Base-by-base conservation (phyloP, 2,113 vertebrate species). In the Caretta caretta region DNA sequence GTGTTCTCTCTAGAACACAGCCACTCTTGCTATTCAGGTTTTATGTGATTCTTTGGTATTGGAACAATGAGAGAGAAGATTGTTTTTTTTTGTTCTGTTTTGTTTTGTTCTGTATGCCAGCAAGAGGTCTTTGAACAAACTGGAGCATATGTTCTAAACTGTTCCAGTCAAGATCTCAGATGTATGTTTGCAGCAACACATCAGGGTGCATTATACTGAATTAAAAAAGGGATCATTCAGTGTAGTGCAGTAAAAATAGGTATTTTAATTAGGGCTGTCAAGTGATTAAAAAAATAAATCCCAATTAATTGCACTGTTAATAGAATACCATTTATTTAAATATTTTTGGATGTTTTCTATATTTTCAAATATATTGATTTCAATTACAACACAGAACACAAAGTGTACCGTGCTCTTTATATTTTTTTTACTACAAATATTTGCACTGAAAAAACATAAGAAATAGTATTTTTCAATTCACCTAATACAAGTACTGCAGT, bases 91-190 rank as follows among this genome's bases (percentile, higher is more conserved):
- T 42, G 42, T 42, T 42, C 5, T 42, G 4, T 5, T 42, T 42
- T 42, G 38, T 65, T 65, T 31, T 62, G 19, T 90, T 62, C 54
- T 94, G 57, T 62, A 87, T 80, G 29, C 27, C 38, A 91, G 6
- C 57, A 59, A 92, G 80, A 91, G 24, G 19, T 49, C 27, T 53
- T 84, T 90, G 94, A 82, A 86, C 92, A 91, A 93, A 93, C 48
- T 75, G 80, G 75, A 59, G 65, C 2, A 4, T 38, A 29, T 80
- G 53, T 79, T 75, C 86, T 86, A 42, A 93, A 65, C 83, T 65
- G n/a, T 76, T 84, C 83, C 24, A 20, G 83, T 92, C 92, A n/a
- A 87, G 87, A 29, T 57, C 5, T 75, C 84, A 46, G 50, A 5
- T 82, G 25, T 79, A 72, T 49, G 51, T 90, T 54, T 84, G 49